Evolutionary conservation across 2,888 invertebrate species (phyloP).

Genomic region (Lepetodrilus schrolli): DNA sequence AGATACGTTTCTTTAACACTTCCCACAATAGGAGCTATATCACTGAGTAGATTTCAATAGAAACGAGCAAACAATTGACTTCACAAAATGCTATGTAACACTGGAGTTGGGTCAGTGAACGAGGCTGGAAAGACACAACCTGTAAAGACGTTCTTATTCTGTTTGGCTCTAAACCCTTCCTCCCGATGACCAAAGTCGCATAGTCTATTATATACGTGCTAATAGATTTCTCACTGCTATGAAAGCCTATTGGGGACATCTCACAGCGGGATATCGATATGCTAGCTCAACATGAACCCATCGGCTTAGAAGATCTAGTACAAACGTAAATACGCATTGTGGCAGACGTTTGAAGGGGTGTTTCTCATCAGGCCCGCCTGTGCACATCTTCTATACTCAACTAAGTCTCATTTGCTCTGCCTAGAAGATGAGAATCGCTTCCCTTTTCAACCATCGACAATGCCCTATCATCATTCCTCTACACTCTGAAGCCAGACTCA

Average conservation of each 20-base stretch:
- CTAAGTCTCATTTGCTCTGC: neutral
- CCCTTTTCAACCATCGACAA: neutral
- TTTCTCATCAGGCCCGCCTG: neutral
- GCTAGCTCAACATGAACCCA: neutral
- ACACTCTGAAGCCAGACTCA: neutral
- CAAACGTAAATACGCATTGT: constrained; percentile 16
- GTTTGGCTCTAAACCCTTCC: constrained; percentile 14
- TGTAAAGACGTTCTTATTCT: neutral
- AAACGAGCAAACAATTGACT: constrained; percentile 5
- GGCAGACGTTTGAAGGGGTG: neutral
- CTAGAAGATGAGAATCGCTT: neutral
- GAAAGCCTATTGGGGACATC: neutral
- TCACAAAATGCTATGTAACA: neutral
- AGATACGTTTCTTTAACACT: neutral
- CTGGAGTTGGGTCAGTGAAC: neutral
- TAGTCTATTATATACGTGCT: constrained; percentile 17
- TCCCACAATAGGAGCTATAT: too few species aligned
- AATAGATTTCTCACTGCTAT: constrained; percentile 23
- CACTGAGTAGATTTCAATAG: constrained; percentile 6
- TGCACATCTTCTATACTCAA: neutral
- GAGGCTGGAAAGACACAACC: neutral
- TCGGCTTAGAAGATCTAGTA: neutral
- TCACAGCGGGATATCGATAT: constrained; percentile 16
- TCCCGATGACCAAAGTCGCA: constrained; percentile 24
- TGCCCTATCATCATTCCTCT: neutral